Percentiles rank a stretch among this genome's conserved stretches.
phyloP scores from a whole-genome alignment of 2,113 vertebrate genomes.

The Argyrosomus japonicus region DNA sequence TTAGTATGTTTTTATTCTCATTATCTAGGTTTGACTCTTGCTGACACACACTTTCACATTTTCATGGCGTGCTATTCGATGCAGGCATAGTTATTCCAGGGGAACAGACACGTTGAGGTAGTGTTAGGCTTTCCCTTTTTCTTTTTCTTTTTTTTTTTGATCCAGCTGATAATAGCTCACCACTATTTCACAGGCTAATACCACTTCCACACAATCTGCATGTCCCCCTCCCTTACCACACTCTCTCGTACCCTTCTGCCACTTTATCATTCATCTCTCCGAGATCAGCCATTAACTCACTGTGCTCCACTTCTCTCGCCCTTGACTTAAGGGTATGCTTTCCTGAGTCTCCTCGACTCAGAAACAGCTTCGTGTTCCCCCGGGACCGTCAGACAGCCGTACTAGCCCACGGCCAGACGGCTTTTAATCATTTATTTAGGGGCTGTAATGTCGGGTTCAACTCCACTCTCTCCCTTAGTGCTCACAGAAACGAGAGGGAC shows the following conservation, averaged over 20 bases:
- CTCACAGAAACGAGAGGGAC: constrained; percentile 27
- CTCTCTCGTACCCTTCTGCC: constrained; percentile 7
- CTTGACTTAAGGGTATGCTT: constrained; percentile 56
- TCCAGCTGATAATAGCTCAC: neutral
- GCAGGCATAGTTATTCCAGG: neutral
- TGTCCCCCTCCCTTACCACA: neutral
- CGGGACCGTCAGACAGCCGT: constrained; percentile 23
- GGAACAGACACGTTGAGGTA: neutral
- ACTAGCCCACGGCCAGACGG: constrained; percentile 61
- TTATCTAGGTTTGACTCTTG: constrained; percentile 25
- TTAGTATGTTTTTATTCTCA: constrained; percentile 28
- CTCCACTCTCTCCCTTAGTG: constrained; percentile 47
- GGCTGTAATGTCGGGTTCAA: constrained; percentile 56
- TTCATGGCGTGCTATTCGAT: constrained; percentile 1
- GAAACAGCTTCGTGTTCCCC: constrained; percentile 35
- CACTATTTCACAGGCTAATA: neutral
- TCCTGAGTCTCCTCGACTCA: constrained; percentile 53
- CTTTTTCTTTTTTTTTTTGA: neutral
- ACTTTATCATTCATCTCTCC: constrained; percentile 50
- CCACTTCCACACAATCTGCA: constrained; percentile 23
- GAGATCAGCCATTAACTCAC: constrained; percentile 59
- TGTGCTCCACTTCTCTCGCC: constrained; percentile 50
- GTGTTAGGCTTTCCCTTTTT: neutral
- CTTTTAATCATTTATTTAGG: constrained; percentile 82
- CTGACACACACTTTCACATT: constrained; percentile 21